These are phyloP conservation scores for Uropsilus gracilis DNA, from an alignment of 2,113 vertebrate genomes.

Conservation along the genomic window DNA sequence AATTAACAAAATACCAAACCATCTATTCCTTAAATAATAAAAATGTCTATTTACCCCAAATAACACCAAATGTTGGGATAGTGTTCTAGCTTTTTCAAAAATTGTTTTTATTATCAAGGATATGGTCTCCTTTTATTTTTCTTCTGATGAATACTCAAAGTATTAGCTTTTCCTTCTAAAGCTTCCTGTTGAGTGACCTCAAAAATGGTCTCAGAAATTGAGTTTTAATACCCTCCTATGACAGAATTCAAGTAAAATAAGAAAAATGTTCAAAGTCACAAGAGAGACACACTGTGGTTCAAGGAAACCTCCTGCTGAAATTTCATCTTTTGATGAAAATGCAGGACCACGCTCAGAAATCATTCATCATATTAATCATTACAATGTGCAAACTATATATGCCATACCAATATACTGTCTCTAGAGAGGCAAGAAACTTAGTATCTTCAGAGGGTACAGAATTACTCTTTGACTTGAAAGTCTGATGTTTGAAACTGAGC, in stretches of 20 bases:
- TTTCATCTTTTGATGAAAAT: not conserved
- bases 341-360: not conserved
- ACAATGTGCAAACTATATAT: not conserved
- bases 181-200: not conserved
- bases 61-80: not conserved
- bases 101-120: not conserved
- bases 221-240: not conserved
- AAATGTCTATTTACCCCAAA: not conserved
- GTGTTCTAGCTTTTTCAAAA: not conserved
- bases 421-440: not conserved
- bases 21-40: not conserved
- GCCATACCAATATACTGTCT: not conserved
- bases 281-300: not conserved
- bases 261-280: not conserved
- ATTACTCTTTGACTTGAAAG: not conserved
- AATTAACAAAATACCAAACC: not conserved
- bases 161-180: not conserved
- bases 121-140: not conserved
- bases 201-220: not conserved
- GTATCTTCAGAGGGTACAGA: not conserved
- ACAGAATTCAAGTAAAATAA: no score
- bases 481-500: accelerated
- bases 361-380: not conserved
- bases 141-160: not conserved
- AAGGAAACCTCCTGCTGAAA: not conserved